Percentiles rank a stretch among this genome's conserved stretches.
Evolutionary conservation across 1,140 invertebrate species (phyloP).

Genomic region (Elymnias hypermnestra): DNA sequence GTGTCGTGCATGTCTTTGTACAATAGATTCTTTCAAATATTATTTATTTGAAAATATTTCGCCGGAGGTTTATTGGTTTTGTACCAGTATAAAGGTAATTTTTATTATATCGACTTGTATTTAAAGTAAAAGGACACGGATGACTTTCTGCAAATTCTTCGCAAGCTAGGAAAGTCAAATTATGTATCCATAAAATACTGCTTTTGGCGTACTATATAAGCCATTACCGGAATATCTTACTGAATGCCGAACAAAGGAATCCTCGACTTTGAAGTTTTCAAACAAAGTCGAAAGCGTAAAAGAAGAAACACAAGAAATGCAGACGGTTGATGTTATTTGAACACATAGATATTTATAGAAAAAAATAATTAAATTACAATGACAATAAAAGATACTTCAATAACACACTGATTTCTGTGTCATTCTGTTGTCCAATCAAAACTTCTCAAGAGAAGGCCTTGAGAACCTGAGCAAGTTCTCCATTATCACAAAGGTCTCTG

Average conservation of each 20-base stretch:
- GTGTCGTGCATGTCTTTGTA: slow-evolving; percentile 48
- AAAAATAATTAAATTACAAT: slow-evolving; percentile 20
- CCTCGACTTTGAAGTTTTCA: slow-evolving; percentile 1
- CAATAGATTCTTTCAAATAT: slow-evolving; percentile 37
- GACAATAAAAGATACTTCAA: slow-evolving; percentile 19
- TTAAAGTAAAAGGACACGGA: background rate
- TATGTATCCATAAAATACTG: too few species aligned
- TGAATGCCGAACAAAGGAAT: too few species aligned
- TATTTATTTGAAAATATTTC: slow-evolving; percentile 45
- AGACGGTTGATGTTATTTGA: slow-evolving; percentile 33
- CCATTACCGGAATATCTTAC: too few species aligned
- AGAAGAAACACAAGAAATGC: slow-evolving; percentile 35
- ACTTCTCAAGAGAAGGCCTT: slow-evolving; percentile 6
- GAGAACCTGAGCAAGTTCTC: slow-evolving; percentile 34
- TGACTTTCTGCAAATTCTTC: background rate
- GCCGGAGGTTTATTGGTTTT: slow-evolving; percentile 44
- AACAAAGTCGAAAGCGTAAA: slow-evolving; percentile 6
- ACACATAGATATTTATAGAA: slow-evolving; percentile 48
- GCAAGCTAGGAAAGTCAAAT: too few species aligned
- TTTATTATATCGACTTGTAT: background rate
- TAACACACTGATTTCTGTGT: slow-evolving; percentile 16
- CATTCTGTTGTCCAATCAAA: slow-evolving; percentile 11
- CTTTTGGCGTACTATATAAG: too few species aligned
- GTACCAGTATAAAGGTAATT: slow-evolving; percentile 50
- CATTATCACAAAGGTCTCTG: slow-evolving; percentile 33